Evolutionary conservation across 2,888 invertebrate species (phyloP).

Genomic region (Torymus texanus): DNA sequence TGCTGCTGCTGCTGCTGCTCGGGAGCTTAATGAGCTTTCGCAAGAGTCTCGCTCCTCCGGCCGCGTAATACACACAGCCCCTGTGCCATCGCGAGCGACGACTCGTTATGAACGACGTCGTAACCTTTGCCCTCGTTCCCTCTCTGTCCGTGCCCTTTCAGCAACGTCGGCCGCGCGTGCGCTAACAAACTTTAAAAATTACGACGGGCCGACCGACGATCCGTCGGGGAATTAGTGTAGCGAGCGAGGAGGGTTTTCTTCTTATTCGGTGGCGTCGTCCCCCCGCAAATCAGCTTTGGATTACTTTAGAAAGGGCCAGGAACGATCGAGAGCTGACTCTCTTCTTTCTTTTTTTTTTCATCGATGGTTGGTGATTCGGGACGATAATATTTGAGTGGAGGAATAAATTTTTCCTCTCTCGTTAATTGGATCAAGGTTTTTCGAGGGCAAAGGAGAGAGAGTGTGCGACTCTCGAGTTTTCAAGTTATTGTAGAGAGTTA

Average conservation of each 20-base stretch:
- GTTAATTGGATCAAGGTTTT: too few relatives aligned
- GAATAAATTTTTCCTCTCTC: too few relatives aligned
- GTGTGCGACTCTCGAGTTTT: too few relatives aligned
- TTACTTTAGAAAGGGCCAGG: neutral
- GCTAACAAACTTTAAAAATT: conserved; percentile 46
- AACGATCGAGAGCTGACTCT: too few relatives aligned
- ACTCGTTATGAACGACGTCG: conserved; percentile 32
- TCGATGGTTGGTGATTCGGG: too few relatives aligned
- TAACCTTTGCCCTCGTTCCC: conserved; percentile 45
- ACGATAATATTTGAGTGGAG: too few relatives aligned
- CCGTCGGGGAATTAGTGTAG: conserved; percentile 29
- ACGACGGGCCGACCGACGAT: conserved; percentile 23
- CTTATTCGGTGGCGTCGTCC: neutral
- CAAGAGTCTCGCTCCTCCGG: conserved; percentile 19
- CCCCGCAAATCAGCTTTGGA: conserved; percentile 30
- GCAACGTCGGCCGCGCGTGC: neutral
- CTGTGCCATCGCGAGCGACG: neutral
- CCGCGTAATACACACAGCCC: neutral
- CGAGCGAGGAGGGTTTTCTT: neutral
- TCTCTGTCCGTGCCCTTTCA: conserved; percentile 31
- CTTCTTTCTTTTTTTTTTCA: neutral
- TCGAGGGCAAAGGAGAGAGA: too few relatives aligned
- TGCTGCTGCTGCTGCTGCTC: neutral
- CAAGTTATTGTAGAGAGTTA: too few relatives aligned
- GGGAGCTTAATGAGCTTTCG: conserved; percentile 50